These are phyloP conservation scores for Junonia oenone DNA, from an alignment of 2,888 invertebrate species.

Conservation along the genomic window DNA sequence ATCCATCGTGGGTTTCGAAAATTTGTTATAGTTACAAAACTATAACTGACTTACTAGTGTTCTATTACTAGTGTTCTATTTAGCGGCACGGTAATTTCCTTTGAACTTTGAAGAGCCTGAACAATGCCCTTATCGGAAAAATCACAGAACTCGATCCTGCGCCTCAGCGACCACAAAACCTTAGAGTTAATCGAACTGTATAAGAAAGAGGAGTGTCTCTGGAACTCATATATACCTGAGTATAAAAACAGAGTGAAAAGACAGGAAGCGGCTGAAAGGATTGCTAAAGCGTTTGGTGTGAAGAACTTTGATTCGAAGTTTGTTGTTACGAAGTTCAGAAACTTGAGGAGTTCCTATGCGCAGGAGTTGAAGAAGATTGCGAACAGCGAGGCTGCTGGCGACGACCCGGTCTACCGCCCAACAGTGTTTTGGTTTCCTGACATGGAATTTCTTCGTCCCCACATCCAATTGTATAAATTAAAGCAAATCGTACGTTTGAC, in stretches of 20 bases:
- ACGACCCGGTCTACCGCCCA: slow-evolving; percentile 37
- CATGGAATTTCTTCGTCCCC: slow-evolving; percentile 49
- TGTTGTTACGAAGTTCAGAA: slow-evolving; percentile 55
- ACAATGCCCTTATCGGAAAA: too few species aligned
- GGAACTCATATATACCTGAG: slow-evolving; percentile 40
- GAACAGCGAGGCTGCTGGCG: slow-evolving; percentile 25
- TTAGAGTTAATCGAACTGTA: slow-evolving; percentile 37
- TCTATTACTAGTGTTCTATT: too few species aligned
- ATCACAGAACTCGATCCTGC: slow-evolving; percentile 3
- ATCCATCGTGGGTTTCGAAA: too few species aligned
- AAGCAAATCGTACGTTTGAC: too few species aligned
- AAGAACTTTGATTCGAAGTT: slow-evolving; percentile 45
- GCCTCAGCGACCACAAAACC: slow-evolving; percentile 12
- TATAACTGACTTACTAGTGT: too few species aligned
- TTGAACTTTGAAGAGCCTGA: too few species aligned
- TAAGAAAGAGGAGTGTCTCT: slow-evolving; percentile 43
- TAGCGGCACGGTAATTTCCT: too few species aligned
- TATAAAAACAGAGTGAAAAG: slow-evolving; percentile 40
- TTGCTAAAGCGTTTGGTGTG: slow-evolving; percentile 44
- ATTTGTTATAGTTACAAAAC: too few species aligned
- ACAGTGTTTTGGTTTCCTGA: slow-evolving; percentile 44
- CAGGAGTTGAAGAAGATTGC: slow-evolving; percentile 51
- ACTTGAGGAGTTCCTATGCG: slow-evolving; percentile 51
- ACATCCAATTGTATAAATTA: slow-evolving; percentile 33
- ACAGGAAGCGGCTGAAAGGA: slow-evolving; percentile 36